Conservation (phyloP, 2,888 invertebrate species). For the Sipha maydis region DNA sequence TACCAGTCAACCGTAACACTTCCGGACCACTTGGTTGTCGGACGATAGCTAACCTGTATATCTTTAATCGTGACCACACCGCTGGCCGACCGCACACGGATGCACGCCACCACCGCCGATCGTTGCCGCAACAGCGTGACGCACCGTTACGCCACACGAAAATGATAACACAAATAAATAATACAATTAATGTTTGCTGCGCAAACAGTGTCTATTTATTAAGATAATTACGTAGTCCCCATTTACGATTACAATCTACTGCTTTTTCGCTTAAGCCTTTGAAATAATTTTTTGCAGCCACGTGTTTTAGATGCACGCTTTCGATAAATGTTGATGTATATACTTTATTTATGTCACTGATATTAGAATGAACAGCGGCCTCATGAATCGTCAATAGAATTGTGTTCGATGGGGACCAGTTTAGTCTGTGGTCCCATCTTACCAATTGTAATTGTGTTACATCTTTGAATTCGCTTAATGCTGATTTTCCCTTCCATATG, state of each 20-base stretch:
- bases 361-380: conserved; percentile 41
- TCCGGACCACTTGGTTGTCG: too few species aligned
- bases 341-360: conserved; percentile 3
- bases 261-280: conserved; percentile 6
- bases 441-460: conserved; percentile 20
- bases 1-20: too few species aligned
- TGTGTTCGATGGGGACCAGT: conserved; percentile 57
- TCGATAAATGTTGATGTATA: conserved; percentile 35
- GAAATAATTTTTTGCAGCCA: conserved; percentile 32
- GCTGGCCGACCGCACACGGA: too few species aligned
- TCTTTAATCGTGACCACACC: too few species aligned
- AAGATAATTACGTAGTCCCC: too few species aligned
- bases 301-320: conserved; percentile 17
- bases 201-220: too few species aligned
- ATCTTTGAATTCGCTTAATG: conserved; percentile 32
- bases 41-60: too few species aligned
- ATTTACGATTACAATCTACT: conserved; percentile 4
- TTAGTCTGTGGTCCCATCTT: conserved; percentile 15
- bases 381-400: conserved; percentile 48
- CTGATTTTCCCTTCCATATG: conserved; percentile 56
- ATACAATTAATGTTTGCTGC: too few species aligned
- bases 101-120: too few species aligned
- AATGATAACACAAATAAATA: too few species aligned
- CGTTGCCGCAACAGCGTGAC: too few species aligned
- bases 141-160: too few species aligned